phyloP scores from a whole-genome alignment of 2,113 vertebrate genomes.

The Mesoclemmys tuberculata region DNA sequence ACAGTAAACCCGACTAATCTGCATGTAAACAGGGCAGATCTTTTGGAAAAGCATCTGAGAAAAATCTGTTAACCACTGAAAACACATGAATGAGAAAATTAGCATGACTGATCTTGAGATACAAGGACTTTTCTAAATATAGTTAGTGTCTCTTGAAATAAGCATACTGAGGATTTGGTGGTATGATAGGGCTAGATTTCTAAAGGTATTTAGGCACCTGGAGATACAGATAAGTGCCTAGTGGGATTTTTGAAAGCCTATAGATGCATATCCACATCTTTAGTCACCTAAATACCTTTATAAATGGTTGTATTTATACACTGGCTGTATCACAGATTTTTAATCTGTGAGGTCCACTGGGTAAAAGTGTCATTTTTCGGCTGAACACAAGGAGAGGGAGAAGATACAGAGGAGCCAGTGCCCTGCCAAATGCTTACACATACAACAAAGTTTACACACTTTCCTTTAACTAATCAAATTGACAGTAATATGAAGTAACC shows the following conservation, averaged over 20 bases:
- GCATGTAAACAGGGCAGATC: not conserved
- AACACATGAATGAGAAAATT: not conserved
- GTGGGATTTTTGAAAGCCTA: not conserved
- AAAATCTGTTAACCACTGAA: not conserved
- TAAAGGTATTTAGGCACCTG: not conserved
- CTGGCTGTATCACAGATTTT: not conserved
- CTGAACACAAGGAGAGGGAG: not conserved
- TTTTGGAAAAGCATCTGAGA: constrained; percentile 9
- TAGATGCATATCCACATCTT: not conserved
- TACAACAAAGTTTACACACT: not conserved
- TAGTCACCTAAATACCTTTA: not conserved
- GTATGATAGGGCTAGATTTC: not conserved
- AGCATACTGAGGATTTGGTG: not conserved
- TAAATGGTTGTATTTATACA: not conserved
- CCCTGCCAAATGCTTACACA: not conserved
- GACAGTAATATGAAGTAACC: constrained; percentile 22
- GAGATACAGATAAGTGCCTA: not conserved
- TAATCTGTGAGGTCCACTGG: not conserved
- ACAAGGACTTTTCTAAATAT: not conserved
- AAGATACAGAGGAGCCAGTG: not conserved
- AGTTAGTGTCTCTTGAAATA: constrained; percentile 15
- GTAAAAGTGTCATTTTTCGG: not conserved
- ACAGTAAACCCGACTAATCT: not conserved
- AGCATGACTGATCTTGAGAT: not conserved
- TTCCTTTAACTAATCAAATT: not conserved